Conservation (phyloP, 1,140 invertebrate species). For the Ruditapes philippinarum region DNA sequence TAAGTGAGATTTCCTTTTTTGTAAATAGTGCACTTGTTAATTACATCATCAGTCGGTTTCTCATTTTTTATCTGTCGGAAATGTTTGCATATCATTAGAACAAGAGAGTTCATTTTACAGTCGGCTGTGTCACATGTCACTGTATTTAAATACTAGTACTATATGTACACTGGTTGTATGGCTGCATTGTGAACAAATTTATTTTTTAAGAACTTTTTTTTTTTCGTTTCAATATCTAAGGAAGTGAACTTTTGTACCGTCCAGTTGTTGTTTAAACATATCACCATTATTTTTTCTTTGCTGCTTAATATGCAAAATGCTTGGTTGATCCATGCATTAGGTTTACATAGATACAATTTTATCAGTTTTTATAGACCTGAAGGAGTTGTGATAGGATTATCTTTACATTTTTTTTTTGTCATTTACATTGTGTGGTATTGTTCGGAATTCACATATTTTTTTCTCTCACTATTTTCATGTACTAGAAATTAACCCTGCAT, state of each 20-base stretch:
- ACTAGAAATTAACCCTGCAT: neutral
- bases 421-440: neutral
- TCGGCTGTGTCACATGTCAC: too few species aligned
- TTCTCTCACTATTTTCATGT: neutral
- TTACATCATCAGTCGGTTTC: too few species aligned
- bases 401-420: neutral
- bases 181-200: neutral
- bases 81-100: too few species aligned
- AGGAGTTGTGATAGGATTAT: neutral
- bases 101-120: too few species aligned
- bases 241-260: neutral
- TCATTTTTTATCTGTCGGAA: too few species aligned
- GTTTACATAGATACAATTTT: neutral
- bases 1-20: slow-evolving; percentile 16
- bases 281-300: neutral
- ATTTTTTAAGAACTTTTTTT: neutral
- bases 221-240: neutral
- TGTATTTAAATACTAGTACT: too few species aligned
- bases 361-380: neutral
- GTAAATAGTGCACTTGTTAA: slow-evolving; percentile 13
- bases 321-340: neutral
- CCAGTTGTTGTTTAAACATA: neutral
- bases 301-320: slow-evolving; percentile 4
- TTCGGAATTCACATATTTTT: neutral
- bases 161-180: neutral